Conservation (phyloP, 2,888 invertebrate species). For the Sepioteuthis lessoniana region DNA sequence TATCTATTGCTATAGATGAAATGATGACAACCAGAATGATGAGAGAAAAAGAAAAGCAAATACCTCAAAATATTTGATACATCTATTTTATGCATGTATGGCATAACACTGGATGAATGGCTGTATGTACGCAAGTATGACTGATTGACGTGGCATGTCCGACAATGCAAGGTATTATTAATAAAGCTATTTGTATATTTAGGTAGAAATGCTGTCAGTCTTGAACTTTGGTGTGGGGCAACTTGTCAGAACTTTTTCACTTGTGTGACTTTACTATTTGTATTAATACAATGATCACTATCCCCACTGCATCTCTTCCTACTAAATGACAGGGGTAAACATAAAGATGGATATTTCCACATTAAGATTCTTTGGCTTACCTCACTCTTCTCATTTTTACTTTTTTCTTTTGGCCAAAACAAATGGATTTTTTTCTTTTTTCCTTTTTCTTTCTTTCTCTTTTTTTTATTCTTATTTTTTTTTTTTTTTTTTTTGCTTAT, state of each 20-base stretch:
- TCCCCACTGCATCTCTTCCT: not conserved
- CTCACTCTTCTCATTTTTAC: not conserved
- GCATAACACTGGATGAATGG: constrained; percentile 8
- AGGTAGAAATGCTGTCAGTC: constrained; percentile 33
- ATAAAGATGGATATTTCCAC: not conserved
- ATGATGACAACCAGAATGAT: not conserved
- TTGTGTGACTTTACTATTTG: constrained; percentile 33
- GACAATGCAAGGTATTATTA: constrained; percentile 24
- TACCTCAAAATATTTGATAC: constrained; percentile 1
- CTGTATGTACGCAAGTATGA: constrained; percentile 11
- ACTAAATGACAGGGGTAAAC: not conserved
- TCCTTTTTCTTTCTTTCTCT: too few species aligned
- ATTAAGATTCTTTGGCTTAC: not conserved
- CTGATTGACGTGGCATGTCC: constrained; percentile 21
- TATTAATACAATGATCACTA: not conserved
- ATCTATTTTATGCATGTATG: constrained; percentile 16
- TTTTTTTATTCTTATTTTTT: not conserved
- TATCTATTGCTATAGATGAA: not conserved
- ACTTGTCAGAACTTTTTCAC: not conserved
- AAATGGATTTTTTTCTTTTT: not conserved
- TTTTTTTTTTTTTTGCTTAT: not conserved
- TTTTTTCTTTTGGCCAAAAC: not conserved
- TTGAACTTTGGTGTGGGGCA: constrained; percentile 33
- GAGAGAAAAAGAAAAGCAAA: constrained; percentile 33
- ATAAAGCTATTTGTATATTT: constrained; percentile 23